Base-by-base conservation (phyloP, 2,797 vertebrate species). In the Megalops cyprinoides region DNA sequence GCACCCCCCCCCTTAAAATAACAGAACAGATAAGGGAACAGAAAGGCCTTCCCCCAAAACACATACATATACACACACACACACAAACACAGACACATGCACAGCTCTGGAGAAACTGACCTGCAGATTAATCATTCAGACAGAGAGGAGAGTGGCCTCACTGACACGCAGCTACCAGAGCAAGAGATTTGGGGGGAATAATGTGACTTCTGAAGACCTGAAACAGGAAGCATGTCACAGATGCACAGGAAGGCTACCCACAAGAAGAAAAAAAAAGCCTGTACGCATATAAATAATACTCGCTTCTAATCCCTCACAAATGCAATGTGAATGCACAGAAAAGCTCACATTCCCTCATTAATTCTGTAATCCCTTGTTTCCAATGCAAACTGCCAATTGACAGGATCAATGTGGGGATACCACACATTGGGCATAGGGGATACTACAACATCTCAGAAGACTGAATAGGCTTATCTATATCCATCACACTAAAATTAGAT, bases 191-290 rank as follows among this genome's bases (percentile, higher is more conserved):
- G 62, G 55, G 77, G 69, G 69, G 69, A 28, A 39, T 7, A 37
- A 44, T 28, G 53, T 39, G 34, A 53, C 81, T 75, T 82, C 69
- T 82, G 77, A 74, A 80, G 71, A 62, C 42, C 48, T 51, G 58
- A 79, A 79, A 80, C 82, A 83, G 82, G 82, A 83, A 83, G 73
- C 74, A 25, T 77, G 78, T 71, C 82, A 80, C 82, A 83, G 82
- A 83, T 83, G 82, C 74, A 83, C 82, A 83, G 82, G 82, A 83
- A 83, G 60, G 46, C 20, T 65, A 76, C 82, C 78, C 82, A 71
- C 78, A 83, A 83, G 53, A 65, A 58, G 42, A 73, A 56, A 82
- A 82, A 69, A 76, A 58, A 58, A 69, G 20, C 34, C 51, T n/a
- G 10, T 75, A 79, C 74, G 56, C 58, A 53, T 51, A 76, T 51